Conservation (phyloP, 2,888 invertebrate genomes). For the Lochmaea capreae region DNA sequence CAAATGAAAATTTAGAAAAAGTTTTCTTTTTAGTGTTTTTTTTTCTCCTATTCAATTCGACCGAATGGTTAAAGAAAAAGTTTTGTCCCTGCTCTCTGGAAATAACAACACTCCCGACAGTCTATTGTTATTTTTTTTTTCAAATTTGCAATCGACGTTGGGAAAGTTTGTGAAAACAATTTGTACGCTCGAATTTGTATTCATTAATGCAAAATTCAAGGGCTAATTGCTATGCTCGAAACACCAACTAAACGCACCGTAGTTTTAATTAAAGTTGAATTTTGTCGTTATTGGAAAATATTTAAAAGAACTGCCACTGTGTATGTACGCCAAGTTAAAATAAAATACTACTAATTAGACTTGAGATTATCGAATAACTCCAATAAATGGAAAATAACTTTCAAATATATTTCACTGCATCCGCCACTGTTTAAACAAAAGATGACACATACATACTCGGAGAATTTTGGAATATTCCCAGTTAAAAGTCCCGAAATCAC, state of each 20-base stretch:
- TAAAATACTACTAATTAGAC: no score
- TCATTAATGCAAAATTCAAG: slow-evolving; percentile 51
- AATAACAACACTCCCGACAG: slow-evolving; percentile 32
- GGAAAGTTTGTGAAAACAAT: slow-evolving; percentile 44
- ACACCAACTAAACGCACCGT: slow-evolving; percentile 44
- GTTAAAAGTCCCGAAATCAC: slow-evolving; percentile 13
- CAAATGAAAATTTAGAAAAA: slow-evolving; percentile 18
- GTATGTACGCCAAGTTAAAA: no score
- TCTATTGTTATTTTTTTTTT: slow-evolving; percentile 38
- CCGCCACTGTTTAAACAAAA: slow-evolving; percentile 12
- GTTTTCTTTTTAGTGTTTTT: slow-evolving; percentile 11
- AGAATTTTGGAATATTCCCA: background rate
- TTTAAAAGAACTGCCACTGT: slow-evolving; percentile 45
- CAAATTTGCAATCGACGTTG: slow-evolving; percentile 42
- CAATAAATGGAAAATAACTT: background rate
- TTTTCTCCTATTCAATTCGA: slow-evolving; percentile 1
- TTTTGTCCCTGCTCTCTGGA: slow-evolving; percentile 27
- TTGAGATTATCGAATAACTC: no score
- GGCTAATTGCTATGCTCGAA: slow-evolving; percentile 48
- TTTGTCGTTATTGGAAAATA: slow-evolving; percentile 41
- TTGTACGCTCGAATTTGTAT: slow-evolving; percentile 47
- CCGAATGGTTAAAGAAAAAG: slow-evolving; percentile 24
- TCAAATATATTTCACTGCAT: background rate
- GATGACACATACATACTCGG: slow-evolving; percentile 7
- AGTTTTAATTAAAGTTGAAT: slow-evolving; percentile 46